Evolutionary conservation across 1,140 invertebrate species (phyloP).

Genomic region (Euborellia annulipes): DNA sequence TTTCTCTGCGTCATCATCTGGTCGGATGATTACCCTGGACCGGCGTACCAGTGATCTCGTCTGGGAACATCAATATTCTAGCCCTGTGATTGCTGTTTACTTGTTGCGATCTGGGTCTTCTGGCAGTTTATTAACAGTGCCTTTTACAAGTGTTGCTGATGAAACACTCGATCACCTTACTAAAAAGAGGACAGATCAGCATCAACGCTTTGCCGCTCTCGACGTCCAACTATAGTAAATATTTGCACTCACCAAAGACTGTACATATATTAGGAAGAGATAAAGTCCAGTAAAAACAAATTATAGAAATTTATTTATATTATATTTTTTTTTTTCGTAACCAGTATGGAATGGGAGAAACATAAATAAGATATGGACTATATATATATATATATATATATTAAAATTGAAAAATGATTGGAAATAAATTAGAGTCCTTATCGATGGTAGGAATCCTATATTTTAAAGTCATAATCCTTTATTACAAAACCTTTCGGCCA

Average conservation of each 20-base stretch:
- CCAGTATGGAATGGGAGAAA: too few species aligned
- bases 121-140: conserved; percentile 65
- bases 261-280: too few species aligned
- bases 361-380: too few species aligned
- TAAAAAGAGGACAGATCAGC: conserved; percentile 27
- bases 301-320: too few species aligned
- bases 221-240: conserved; percentile 63
- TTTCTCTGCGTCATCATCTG: conserved; percentile 78
- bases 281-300: too few species aligned
- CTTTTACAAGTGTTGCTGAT: conserved; percentile 79
- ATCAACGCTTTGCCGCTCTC: conserved; percentile 28
- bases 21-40: conserved; percentile 64
- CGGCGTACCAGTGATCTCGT: conserved; percentile 53
- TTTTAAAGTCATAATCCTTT: too few species aligned
- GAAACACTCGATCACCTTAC: conserved; percentile 62
- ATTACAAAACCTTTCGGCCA: too few species aligned
- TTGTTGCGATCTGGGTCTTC: conserved; percentile 55
- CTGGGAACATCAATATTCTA: conserved; percentile 75
- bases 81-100: conserved; percentile 85
- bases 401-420: too few species aligned
- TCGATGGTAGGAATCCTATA: too few species aligned
- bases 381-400: too few species aligned
- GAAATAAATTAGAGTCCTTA: too few species aligned
- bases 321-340: too few species aligned
- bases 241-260: neutral